Conservation (phyloP, 1,140 invertebrate species). For the Leptinotarsa undecemlineata region DNA sequence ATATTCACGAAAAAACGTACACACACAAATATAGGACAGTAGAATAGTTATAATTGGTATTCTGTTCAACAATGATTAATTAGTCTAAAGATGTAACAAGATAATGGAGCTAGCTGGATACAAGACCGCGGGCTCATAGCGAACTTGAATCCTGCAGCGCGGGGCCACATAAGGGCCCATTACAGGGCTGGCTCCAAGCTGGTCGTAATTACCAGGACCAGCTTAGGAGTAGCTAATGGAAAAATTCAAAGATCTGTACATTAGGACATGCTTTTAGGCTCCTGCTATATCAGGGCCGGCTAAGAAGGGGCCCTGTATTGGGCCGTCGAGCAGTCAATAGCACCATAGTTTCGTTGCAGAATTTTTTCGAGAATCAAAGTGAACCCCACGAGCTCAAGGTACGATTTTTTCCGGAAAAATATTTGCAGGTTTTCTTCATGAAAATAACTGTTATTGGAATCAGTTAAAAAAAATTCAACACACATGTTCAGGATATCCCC, state of each 20-base stretch:
- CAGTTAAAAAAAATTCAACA: no score
- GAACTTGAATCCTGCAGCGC: conserved; percentile 38
- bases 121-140: conserved; percentile 49
- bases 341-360: conserved; percentile 56
- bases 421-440: neutral
- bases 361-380: conserved; percentile 42
- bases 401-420: conserved; percentile 15
- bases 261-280: conserved; percentile 22
- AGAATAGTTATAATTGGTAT: conserved; percentile 42
- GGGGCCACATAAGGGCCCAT: conserved; percentile 37
- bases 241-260: conserved; percentile 17
- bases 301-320: conserved; percentile 22
- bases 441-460: neutral
- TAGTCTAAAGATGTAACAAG: conserved; percentile 53
- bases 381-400: conserved; percentile 43
- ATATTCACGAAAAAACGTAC: conserved; percentile 52
- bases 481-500: no score
- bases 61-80: conserved; percentile 48
- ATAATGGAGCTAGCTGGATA: conserved; percentile 43
- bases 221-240: neutral
- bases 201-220: neutral
- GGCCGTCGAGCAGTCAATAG: conserved; percentile 49
- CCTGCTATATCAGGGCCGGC: conserved; percentile 7
- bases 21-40: conserved; percentile 56
- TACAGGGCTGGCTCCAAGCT: conserved; percentile 8